phyloP scores from a whole-genome alignment of 1,140 invertebrate species.

The Caenorhabditis remanei region DNA sequence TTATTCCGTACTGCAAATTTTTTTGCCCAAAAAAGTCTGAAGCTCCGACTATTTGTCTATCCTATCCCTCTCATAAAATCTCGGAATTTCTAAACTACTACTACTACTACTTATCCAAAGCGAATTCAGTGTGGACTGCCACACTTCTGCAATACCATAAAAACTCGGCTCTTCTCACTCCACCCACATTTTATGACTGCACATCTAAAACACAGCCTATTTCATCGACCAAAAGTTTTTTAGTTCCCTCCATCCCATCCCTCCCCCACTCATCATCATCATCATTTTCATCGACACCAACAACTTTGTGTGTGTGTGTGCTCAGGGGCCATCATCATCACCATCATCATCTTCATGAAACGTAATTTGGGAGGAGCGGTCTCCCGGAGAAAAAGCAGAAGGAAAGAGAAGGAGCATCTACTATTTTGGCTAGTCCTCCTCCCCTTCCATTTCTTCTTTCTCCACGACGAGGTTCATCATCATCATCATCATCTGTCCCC shows the following conservation, averaged over 20 bases:
- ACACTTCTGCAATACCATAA: constrained; percentile 26
- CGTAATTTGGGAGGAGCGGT: constrained; percentile 46
- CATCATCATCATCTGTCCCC: constrained; percentile 24
- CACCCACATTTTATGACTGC: constrained; percentile 43
- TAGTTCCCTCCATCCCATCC: neutral
- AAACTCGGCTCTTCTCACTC: neutral
- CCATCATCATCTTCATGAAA: constrained; percentile 51
- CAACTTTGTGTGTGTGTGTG: constrained; percentile 29
- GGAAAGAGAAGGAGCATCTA: constrained; percentile 34
- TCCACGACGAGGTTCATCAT: constrained; percentile 47
- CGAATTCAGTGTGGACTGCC: neutral
- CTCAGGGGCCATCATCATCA: constrained; percentile 37
- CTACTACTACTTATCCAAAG: neutral
- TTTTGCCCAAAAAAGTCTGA: too few relatives aligned
- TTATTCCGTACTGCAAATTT: too few relatives aligned
- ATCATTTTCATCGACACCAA: constrained; percentile 7
- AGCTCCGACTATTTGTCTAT: too few relatives aligned
- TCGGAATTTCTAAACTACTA: neutral
- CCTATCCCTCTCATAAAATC: too few relatives aligned
- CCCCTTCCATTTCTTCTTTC: neutral
- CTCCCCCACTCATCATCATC: constrained; percentile 15
- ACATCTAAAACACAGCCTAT: constrained; percentile 17
- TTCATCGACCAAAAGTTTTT: constrained; percentile 32
- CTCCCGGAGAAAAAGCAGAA: neutral
- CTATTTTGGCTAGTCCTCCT: constrained; percentile 27